A percentile compares a stretch with the other conserved stretches of the same genome.
phyloP scores from a whole-genome alignment of 1,140 invertebrate genomes.

The Maconellicoccus hirsutus region DNA sequence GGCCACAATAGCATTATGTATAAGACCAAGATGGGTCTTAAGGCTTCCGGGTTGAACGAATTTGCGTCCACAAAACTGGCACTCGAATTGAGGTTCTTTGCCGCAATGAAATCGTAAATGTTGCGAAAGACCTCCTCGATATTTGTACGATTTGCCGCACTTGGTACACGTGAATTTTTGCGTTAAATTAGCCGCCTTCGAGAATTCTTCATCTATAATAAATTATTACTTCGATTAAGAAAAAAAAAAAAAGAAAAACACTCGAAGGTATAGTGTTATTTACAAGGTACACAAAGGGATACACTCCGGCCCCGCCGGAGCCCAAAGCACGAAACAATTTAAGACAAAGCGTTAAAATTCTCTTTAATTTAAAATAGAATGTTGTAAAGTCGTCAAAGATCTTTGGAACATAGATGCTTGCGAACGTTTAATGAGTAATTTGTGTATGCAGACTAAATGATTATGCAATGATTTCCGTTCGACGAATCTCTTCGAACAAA shows the following conservation, averaged over 20 bases:
- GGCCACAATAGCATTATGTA: not conserved
- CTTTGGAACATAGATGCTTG: not conserved
- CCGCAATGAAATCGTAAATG: slow-evolving; percentile 40
- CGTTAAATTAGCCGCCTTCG: not conserved
- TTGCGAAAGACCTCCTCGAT: slow-evolving; percentile 41
- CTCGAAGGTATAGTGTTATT: too few relatives aligned
- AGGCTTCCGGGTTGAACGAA: slow-evolving; percentile 11
- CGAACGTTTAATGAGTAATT: not conserved
- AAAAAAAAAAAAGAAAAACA: not conserved
- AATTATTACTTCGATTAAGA: not conserved
- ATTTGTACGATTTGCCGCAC: slow-evolving; percentile 39
- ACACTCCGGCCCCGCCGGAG: too few relatives aligned
- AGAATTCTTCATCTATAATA: not conserved
- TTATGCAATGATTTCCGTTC: slow-evolving; percentile 1
- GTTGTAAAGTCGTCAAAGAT: not conserved
- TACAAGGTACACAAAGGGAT: too few relatives aligned
- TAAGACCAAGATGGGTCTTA: slow-evolving; percentile 4
- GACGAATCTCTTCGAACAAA: slow-evolving; percentile 44
- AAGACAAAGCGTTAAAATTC: too few relatives aligned
- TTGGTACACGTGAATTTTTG: slow-evolving; percentile 30
- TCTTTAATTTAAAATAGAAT: not conserved
- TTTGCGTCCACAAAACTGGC: slow-evolving; percentile 34
- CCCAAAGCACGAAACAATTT: too few relatives aligned
- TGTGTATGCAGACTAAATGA: not conserved
- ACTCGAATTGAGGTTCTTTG: slow-evolving; percentile 43